A percentile compares a stretch with the other conserved stretches of the same genome.
Evolutionary conservation across 2,797 vertebrate genomes (phyloP).

Genomic region (Pipistrellus pipistrellus): DNA sequence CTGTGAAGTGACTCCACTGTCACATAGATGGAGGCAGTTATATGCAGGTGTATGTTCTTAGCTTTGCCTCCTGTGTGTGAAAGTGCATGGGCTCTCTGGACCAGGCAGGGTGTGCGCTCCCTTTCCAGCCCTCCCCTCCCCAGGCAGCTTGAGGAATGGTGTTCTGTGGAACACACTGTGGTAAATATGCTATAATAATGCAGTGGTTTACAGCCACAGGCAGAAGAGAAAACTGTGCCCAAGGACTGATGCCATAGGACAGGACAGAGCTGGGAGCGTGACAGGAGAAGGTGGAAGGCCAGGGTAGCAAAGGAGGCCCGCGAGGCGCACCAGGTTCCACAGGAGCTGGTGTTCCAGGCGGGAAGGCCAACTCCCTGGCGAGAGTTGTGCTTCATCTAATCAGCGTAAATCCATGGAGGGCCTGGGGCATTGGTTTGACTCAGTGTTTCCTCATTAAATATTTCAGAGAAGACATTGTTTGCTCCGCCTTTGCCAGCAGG

Average conservation of each 20-base stretch:
- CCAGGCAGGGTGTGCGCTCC: neutral
- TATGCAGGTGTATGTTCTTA: neutral
- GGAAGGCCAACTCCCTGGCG: neutral
- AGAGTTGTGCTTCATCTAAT: neutral
- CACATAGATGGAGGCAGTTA: accelerated
- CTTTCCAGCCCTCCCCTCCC: neutral
- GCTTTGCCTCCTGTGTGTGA: neutral
- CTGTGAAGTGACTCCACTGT: neutral
- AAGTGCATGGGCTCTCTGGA: neutral
- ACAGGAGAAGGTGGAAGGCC: neutral
- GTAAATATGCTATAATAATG: neutral
- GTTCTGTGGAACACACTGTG: neutral
- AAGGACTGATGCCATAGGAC: neutral
- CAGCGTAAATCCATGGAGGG: neutral
- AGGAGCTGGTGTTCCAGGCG: neutral
- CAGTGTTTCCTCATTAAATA: constrained; percentile 56
- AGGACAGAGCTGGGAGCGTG: neutral
- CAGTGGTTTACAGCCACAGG: neutral
- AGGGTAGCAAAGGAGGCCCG: neutral
- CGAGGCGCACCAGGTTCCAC: neutral
- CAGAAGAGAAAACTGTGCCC: neutral
- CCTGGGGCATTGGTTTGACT: constrained; percentile 25
- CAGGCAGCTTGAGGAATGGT: neutral
- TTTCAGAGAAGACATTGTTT: constrained; percentile 54
- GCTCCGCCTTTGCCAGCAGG: neutral